These are phyloP conservation scores for Drosophila quadrilineata DNA, from an alignment of 1,140 invertebrate species.

Conservation along the genomic window DNA sequence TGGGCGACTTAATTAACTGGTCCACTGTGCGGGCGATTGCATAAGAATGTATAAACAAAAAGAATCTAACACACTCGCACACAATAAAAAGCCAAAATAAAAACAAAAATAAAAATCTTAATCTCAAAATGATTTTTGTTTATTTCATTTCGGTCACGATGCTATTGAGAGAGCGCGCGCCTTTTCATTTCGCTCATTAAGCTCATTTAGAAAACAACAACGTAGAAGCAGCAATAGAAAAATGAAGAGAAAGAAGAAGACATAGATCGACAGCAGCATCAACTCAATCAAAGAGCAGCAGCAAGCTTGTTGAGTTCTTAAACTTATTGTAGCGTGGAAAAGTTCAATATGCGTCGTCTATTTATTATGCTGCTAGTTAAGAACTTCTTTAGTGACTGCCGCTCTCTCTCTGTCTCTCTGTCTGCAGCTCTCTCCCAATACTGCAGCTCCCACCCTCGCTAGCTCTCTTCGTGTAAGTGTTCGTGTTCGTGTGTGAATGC, in stretches of 20 bases:
- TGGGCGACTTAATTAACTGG: constrained; percentile 5
- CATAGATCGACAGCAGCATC: constrained; percentile 9
- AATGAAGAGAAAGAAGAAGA: constrained; percentile 21
- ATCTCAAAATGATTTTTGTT: constrained; percentile 71
- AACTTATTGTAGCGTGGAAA: constrained; percentile 39
- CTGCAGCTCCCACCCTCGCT: background rate
- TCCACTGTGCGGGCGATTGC: constrained; percentile 67
- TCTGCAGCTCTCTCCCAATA: background rate
- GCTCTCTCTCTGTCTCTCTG: constrained; percentile 4
- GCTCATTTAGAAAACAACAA: constrained; percentile 51
- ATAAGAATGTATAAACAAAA: constrained; percentile 65
- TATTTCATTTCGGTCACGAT: constrained; percentile 55
- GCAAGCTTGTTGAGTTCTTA: constrained; percentile 14
- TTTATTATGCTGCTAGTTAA: constrained; percentile 51
- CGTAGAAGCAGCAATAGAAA: no score
- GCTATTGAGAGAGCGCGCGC: constrained; percentile 25
- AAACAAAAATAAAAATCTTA: constrained; percentile 36
- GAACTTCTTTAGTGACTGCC: constrained; percentile 7
- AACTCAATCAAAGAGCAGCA: constrained; percentile 30
- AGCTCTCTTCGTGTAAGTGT: constrained; percentile 8
- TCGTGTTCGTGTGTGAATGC: no score
- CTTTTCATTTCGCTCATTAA: constrained; percentile 59
- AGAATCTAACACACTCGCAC: constrained; percentile 17
- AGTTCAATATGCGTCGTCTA: constrained; percentile 48
- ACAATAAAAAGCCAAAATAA: background rate